A percentile compares a stretch with the other conserved stretches of the same genome.
phyloP scores from a whole-genome alignment of 2,797 vertebrate genomes.

The Decapterus maruadsi region DNA sequence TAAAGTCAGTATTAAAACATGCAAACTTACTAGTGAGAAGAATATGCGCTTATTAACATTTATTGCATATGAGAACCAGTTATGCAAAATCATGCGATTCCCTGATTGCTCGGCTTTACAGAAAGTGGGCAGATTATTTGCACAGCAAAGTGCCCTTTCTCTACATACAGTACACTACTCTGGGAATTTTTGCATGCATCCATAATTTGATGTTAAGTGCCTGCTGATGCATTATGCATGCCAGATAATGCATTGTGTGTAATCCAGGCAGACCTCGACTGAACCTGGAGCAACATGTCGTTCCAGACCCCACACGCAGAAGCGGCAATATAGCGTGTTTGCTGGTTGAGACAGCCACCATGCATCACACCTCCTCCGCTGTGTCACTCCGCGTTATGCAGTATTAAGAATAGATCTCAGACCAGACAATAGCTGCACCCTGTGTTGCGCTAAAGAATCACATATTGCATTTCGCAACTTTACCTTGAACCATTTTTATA shows the following conservation, averaged over 20 bases:
- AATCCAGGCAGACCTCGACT: constrained; percentile 66
- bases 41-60: constrained; percentile 61
- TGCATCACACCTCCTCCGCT: constrained; percentile 28
- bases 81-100: constrained; percentile 68
- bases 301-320: constrained; percentile 28
- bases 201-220: constrained; percentile 82
- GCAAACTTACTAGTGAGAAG: constrained; percentile 50
- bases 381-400: constrained; percentile 13
- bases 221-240: constrained; percentile 81
- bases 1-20: constrained; percentile 44
- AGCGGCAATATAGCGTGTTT: constrained; percentile 11
- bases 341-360: constrained; percentile 13
- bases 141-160: constrained; percentile 63
- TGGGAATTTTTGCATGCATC: constrained; percentile 73
- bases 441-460: constrained; percentile 4
- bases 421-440: constrained; percentile 8
- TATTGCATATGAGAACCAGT: constrained; percentile 54
- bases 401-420: constrained; percentile 22
- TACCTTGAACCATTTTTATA: constrained; percentile 34
- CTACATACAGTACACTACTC: constrained; percentile 46
- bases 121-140: constrained; percentile 72
- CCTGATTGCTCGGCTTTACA: constrained; percentile 60
- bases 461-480: constrained; percentile 36
- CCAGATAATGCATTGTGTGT: constrained; percentile 78
- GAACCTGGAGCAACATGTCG: constrained; percentile 43